Conservation (phyloP, 1,140 invertebrate genomes). For the Oedothorax gibbosus region DNA sequence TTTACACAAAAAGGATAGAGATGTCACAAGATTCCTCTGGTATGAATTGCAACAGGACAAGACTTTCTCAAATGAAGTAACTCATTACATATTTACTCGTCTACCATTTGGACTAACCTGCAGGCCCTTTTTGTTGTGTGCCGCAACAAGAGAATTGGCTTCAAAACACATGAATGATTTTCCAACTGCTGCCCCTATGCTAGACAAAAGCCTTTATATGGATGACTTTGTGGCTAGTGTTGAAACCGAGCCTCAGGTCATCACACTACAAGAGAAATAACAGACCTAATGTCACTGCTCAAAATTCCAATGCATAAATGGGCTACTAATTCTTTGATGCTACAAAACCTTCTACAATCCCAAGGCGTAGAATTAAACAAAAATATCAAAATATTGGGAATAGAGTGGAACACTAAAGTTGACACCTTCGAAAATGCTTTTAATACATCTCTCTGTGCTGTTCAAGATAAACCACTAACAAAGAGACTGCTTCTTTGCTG, state of each 20-base stretch:
- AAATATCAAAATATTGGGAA: background rate
- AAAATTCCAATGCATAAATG: too few relatives aligned
- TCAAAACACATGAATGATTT: constrained; percentile 15
- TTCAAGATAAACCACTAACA: constrained; percentile 16
- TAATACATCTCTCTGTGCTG: background rate
- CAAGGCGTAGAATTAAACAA: too few relatives aligned
- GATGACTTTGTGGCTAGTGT: constrained; percentile 32
- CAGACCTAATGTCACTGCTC: background rate
- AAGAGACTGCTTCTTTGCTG: constrained; percentile 9
- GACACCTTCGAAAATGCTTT: constrained; percentile 22
- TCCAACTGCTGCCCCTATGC: constrained; percentile 6
- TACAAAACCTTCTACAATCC: background rate
- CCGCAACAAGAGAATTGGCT: constrained; percentile 30
- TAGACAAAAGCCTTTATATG: constrained; percentile 21
- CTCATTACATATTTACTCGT: constrained; percentile 27
- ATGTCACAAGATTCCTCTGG: constrained; percentile 11
- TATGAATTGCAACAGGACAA: background rate
- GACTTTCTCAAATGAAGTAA: constrained; percentile 17
- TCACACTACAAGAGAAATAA: background rate
- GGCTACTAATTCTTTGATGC: background rate
- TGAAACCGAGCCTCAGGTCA: background rate
- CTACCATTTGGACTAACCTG: constrained; percentile 24
- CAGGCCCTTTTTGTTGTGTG: constrained; percentile 48
- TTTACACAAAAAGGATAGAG: constrained; percentile 17
- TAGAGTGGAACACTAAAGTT: background rate